Evolutionary conservation across 1,140 invertebrate genomes (phyloP), one percentile per base, ranked within the genome.

Genomic region (Bursaphelenchus mucronatus): DNA sequence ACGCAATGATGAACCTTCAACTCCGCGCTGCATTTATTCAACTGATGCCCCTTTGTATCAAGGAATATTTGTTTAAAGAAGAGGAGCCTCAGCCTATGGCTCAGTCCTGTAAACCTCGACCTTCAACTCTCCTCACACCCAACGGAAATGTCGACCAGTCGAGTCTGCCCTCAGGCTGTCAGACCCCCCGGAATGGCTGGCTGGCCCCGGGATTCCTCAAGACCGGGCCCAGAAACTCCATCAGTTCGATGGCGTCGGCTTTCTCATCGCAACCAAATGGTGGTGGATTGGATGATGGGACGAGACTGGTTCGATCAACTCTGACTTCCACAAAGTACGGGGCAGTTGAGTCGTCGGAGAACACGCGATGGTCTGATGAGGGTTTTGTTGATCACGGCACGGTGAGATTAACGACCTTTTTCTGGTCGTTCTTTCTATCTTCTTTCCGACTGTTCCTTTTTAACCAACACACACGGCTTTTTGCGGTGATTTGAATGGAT

Each of bases 1-100:
- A 86, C 68, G 85, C 84, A 61, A 82, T 85, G 82, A 72, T 86
- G 13, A 85, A 85, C 69, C 66, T 79, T 5, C 78, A 80, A 63
- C 68, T 80, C 1, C 69, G 78, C 7, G 75, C 74, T 9, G 78
- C 78, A 0, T 80, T 80, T 58, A 47, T 80, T 2, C 66, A 80
- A 43, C 66, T 80, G 39, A 77, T 80, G 69, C 77, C 77, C 2
- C 39, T 64, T 6, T 77, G 71, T 53, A 49, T 81, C 17, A 62
- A 64, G 5, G 57, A 73, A 41, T 64, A 45, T 6, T 13, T 69
- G 45, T 30, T 46, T 9, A 65, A 67, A 58, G 52, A 64, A n/a
- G 58, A 67, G 21, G 57, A 59, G 11, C 11, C 15, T 3, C 11
- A 59, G 1, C 13, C 53, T 46, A 11, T 46, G 11, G 57, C 19